These are phyloP conservation scores for Anastrepha ludens DNA, from an alignment of 1,140 invertebrate species.

Conservation along the genomic window DNA sequence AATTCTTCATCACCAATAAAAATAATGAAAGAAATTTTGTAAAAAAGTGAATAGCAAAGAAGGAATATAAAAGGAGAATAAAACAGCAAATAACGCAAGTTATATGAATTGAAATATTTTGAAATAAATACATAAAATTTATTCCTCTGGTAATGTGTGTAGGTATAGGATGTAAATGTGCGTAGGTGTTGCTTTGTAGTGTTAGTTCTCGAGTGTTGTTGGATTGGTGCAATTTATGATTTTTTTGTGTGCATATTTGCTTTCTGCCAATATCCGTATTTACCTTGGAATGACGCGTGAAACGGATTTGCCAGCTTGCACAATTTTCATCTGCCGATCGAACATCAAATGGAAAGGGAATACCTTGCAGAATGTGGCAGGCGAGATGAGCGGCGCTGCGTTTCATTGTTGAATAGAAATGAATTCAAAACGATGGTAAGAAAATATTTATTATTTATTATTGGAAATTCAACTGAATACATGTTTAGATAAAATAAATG, in stretches of 20 bases:
- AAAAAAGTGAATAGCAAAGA: too few relatives aligned
- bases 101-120: too few relatives aligned
- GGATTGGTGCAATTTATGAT: too few relatives aligned
- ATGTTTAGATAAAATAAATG: neutral
- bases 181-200: too few relatives aligned
- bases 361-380: slow-evolving; percentile 92
- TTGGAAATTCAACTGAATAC: neutral
- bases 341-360: slow-evolving; percentile 98
- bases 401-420: slow-evolving; percentile 56
- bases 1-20: too few relatives aligned
- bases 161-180: too few relatives aligned
- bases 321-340: slow-evolving; percentile 87
- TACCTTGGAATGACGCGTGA: slow-evolving; percentile 86
- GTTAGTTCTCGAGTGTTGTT: too few relatives aligned
- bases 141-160: too few relatives aligned
- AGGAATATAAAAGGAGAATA: too few relatives aligned
- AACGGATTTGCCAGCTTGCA: slow-evolving; percentile 91
- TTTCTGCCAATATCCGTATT: slow-evolving; percentile 33
- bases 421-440: neutral
- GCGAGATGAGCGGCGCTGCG: slow-evolving; percentile 90
- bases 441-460: slow-evolving; percentile 4
- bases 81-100: too few relatives aligned
- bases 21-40: too few relatives aligned
- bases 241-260: neutral
- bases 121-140: too few relatives aligned